These are phyloP conservation scores for Noctua pronuba DNA, from an alignment of 2,888 invertebrate species.

Conservation along the genomic window DNA sequence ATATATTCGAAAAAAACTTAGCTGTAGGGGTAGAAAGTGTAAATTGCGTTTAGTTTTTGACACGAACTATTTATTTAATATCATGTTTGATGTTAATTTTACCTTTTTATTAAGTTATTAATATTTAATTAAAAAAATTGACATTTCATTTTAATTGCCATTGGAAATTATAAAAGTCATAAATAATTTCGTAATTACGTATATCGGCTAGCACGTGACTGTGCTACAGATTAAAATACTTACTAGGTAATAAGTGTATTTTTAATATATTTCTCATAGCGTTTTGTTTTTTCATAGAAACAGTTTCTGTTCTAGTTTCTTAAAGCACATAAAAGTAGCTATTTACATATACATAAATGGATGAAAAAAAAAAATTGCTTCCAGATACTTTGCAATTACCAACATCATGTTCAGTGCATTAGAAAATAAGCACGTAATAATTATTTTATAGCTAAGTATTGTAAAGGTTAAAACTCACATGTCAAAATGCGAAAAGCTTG, in stretches of 20 bases:
- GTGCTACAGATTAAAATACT: constrained; percentile 11
- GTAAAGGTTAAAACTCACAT: neutral
- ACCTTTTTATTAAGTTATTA: neutral
- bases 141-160: constrained; percentile 47
- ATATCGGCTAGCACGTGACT: constrained; percentile 33
- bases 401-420: neutral
- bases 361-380: neutral
- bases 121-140: constrained; percentile 28
- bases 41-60: constrained; percentile 24
- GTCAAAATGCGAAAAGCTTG: neutral
- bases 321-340: neutral
- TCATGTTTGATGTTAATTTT: constrained; percentile 2
- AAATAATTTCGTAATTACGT: constrained; percentile 32
- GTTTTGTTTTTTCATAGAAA: neutral
- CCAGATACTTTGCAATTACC: too few relatives aligned
- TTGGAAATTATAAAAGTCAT: constrained; percentile 30
- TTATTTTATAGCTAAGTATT: neutral
- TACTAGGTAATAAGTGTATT: constrained; percentile 8
- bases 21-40: constrained; percentile 5
- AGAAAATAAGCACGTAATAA: neutral
- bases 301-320: neutral
- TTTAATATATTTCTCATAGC: constrained; percentile 4
- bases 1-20: neutral
- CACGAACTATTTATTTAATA: constrained; percentile 6
- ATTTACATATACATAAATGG: too few relatives aligned